These are phyloP conservation scores for Diachrysia chrysitis DNA, from an alignment of 2,888 invertebrate genomes.

Conservation along the genomic window DNA sequence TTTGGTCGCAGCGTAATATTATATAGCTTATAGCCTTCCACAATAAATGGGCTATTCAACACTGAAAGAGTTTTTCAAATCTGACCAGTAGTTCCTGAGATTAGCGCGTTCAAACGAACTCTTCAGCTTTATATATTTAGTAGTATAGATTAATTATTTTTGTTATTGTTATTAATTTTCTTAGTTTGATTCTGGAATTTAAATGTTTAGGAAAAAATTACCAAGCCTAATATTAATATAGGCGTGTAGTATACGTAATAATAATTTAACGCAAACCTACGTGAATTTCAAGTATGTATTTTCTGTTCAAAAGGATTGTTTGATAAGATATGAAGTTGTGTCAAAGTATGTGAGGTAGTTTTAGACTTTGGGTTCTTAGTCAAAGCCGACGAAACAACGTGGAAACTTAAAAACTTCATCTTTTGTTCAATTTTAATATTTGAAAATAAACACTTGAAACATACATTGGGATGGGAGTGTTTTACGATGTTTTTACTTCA, in stretches of 20 bases:
- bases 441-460: neutral
- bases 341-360: conserved; percentile 16
- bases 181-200: conserved; percentile 7
- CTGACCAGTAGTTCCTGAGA: too few relatives aligned
- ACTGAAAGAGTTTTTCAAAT: too few relatives aligned
- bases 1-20: too few relatives aligned
- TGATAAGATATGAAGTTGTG: conserved; percentile 33
- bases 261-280: neutral
- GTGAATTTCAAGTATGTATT: conserved; percentile 18
- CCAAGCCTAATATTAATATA: too few relatives aligned
- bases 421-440: neutral
- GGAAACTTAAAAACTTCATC: neutral
- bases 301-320: conserved; percentile 35
- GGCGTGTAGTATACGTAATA: neutral
- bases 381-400: conserved; percentile 5
- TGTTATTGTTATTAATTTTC: neutral
- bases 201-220: too few relatives aligned
- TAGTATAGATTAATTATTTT: too few relatives aligned
- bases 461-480: too few relatives aligned
- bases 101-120: too few relatives aligned
- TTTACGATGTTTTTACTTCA: too few relatives aligned
- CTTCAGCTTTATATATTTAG: too few relatives aligned
- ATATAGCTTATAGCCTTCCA: too few relatives aligned
- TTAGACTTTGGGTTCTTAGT: conserved; percentile 3
- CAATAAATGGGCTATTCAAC: too few relatives aligned